Conservation (phyloP, 2,888 invertebrate species). For the Syrphus vitripennis region DNA sequence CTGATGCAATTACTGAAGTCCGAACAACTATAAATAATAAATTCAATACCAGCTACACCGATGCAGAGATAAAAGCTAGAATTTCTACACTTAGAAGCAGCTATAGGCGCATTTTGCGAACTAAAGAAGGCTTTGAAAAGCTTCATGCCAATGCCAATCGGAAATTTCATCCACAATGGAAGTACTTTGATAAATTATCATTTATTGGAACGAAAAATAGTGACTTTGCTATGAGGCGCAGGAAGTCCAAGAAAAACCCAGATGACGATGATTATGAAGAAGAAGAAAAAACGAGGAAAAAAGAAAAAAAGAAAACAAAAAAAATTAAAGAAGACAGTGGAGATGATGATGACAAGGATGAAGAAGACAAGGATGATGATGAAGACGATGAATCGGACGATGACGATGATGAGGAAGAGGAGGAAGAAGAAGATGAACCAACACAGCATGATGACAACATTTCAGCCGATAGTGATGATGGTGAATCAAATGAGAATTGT, state of each 20-base stretch:
- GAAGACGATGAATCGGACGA: constrained; percentile 6
- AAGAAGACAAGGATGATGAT: neutral
- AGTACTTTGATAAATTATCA: constrained; percentile 50
- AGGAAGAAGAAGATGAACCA: neutral
- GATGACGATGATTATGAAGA: neutral
- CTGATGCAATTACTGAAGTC: constrained; percentile 38
- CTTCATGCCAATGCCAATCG: constrained; percentile 47
- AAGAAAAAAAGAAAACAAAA: neutral
- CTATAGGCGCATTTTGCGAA: constrained; percentile 40
- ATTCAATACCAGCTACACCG: constrained; percentile 29
- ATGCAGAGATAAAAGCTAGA: constrained; percentile 32
- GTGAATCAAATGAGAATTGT: neutral
- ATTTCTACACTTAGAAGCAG: constrained; percentile 40
- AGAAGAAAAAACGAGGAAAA: neutral
- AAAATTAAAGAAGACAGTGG: neutral
- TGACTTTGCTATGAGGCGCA: constrained; percentile 39
- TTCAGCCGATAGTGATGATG: neutral
- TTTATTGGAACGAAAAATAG: constrained; percentile 47
- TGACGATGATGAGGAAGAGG: constrained; percentile 5
- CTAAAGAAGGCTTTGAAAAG: constrained; percentile 47
- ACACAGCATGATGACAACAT: neutral
- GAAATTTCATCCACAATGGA: constrained; percentile 54
- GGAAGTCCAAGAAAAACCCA: neutral
- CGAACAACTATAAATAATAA: constrained; percentile 28
- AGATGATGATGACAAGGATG: neutral